Evolutionary conservation across 2,113 vertebrate genomes (phyloP), one percentile per base, ranked within the genome.

Genomic region (Nematolebias whitei): DNA sequence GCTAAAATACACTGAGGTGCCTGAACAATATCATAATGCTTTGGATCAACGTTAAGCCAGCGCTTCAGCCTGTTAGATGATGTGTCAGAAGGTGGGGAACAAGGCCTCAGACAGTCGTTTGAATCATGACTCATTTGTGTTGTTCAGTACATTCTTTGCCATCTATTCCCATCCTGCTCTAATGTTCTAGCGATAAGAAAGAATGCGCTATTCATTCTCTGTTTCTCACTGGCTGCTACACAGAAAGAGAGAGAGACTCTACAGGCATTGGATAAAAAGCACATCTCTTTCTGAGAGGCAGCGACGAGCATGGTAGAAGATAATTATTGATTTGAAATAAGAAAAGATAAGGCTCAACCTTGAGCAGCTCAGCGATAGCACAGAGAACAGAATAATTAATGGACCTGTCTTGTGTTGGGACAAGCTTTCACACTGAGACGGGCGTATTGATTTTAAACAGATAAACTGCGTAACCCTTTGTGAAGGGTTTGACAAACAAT

Each of bases 291-390:
- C 82, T 79, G 74, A 86, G 64, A 73, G 76, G 63, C 74, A 71
- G 63, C 11, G 57, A 35, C 11, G 16, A 70, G 78, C 74, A 74
- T 55, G 70, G 75, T 70, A 65, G 81, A 80, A 86, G 90, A 90
- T 91, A 90, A 89, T 91, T 92, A 92, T 91, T 90, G 91, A 92
- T 90, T 88, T 82, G 83, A 88, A 92, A 92, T 90, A 88, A 91
- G 87, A 90, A 90, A 88, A 90, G 91, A 91, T 90, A 90, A 88
- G 88, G 66, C 83, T 90, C 91, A 90, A 92, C 91, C 91, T 91
- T 92, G 91, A 90, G 90, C 78, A 73, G 87, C 76, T 58, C 43
- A 29, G 84, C 45, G 74, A 75, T 81, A 79, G 85, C 82, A 52
- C 74, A 38, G 83, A 54, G 74, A 83, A 84, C 78, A 79, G 88